phyloP scores from a whole-genome alignment of 2,888 invertebrate species.

The Sinopyrophorus schimmeli region DNA sequence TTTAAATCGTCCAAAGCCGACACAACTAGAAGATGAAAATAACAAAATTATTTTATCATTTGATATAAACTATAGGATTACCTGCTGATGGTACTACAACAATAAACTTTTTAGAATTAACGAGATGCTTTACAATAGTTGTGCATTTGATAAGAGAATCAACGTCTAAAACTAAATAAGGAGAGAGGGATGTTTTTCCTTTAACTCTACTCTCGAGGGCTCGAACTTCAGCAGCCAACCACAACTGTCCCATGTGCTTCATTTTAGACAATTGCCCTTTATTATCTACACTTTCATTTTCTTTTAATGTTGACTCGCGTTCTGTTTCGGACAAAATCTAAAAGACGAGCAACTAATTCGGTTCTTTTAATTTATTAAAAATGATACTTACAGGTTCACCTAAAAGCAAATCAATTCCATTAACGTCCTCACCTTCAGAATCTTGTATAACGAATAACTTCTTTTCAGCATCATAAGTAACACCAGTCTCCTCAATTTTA shows the following conservation, averaged over 20 bases:
- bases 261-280: slow-evolving; percentile 66
- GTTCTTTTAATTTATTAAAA: neutral
- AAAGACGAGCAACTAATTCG: neutral
- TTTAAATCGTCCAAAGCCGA: slow-evolving; percentile 88
- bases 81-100: slow-evolving; percentile 87
- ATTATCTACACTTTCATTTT: slow-evolving; percentile 28
- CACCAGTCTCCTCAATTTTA: slow-evolving; percentile 67
- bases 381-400: slow-evolving; percentile 18
- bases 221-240: slow-evolving; percentile 86
- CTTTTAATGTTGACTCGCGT: slow-evolving; percentile 27
- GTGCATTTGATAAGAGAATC: slow-evolving; percentile 78
- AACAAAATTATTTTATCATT: neutral
- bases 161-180: slow-evolving; percentile 86
- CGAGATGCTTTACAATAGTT: slow-evolving; percentile 77
- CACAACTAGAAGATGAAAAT: slow-evolving; percentile 65
- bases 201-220: slow-evolving; percentile 77
- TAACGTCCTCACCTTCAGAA: slow-evolving; percentile 30
- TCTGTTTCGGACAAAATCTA: slow-evolving; percentile 1
- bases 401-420: slow-evolving; percentile 13
- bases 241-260: slow-evolving; percentile 85
- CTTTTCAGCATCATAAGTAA: slow-evolving; percentile 62
- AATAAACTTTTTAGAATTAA: slow-evolving; percentile 82
- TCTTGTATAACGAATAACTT: slow-evolving; percentile 46
- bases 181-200: slow-evolving; percentile 66
- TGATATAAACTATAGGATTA: too few species aligned